Conservation (phyloP, 2,113 vertebrate genomes). For the Cavia aperea region DNA sequence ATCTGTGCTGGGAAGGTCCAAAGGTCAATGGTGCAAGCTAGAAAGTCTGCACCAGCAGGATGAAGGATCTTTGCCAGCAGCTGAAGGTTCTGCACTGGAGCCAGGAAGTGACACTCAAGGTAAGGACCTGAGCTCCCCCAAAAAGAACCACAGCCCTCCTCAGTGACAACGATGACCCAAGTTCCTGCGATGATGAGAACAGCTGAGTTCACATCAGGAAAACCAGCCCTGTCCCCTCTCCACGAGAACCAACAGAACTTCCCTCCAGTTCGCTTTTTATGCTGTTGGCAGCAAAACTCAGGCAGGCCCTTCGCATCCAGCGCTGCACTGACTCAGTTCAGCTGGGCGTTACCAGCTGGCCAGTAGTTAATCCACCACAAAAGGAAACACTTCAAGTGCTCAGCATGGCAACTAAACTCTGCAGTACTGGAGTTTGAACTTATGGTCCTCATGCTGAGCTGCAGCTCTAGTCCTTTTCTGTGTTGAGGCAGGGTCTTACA, state of each 20-base stretch:
- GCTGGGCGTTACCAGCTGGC: background rate
- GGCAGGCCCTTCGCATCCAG: background rate
- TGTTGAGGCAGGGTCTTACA: background rate
- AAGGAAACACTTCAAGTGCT: rapidly evolving
- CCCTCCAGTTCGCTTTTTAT: background rate
- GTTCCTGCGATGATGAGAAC: background rate
- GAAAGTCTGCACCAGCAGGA: background rate
- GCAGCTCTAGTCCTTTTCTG: background rate
- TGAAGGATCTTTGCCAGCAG: background rate
- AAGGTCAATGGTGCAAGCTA: background rate
- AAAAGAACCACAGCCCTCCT: background rate
- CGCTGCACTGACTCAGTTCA: background rate
- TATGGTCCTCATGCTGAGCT: background rate
- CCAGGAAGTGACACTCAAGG: background rate
- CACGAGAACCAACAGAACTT: background rate
- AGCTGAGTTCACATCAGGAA: background rate
- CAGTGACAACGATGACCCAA: background rate
- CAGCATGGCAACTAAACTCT: rapidly evolving
- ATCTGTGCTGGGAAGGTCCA: background rate
- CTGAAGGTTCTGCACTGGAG: background rate
- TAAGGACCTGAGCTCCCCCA: background rate
- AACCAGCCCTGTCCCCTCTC: background rate
- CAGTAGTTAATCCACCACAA: background rate
- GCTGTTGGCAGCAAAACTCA: background rate
- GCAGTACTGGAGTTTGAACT: background rate